Base-by-base conservation (phyloP, 2,113 vertebrate genomes). In the Poeciliopsis turrubarensis region DNA sequence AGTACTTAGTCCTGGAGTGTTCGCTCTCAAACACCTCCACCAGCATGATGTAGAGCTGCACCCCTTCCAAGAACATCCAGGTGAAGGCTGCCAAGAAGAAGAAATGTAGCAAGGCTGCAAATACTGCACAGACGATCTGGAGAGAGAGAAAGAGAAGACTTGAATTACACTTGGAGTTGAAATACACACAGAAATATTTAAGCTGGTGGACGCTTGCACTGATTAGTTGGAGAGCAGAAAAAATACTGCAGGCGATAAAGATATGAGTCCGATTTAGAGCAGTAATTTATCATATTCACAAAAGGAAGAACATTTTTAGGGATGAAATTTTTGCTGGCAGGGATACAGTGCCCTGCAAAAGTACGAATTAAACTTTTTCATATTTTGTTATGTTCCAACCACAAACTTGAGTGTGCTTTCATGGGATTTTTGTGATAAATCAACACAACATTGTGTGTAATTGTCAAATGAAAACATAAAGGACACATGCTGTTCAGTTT, bases 31-130 rank as follows among this genome's bases (percentile, higher is more conserved):
- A 99, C 83, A 99, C 98, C 90, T 99, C 98, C 83, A 99, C 97
- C 92, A 99, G 94, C 97, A 99, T 98, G 92, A 99, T 98, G 90
- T 99, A 99, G 51, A 99, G 97, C 90, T 99, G 98, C 70, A 99
- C 98, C 0, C 98, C 98, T 89, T 99, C 98, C 93, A 99, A 92
- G 91, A 99, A 98, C 98, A 99, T 99, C 98, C 98, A 99, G 10
- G 97, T 98, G 92, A 99, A 99, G 60, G 98, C 98, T 44, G 98
- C 97, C 95, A 99, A 89, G 94, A 99, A 99, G 95, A 99, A 99
- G 95, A 99, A 99, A 91, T 99, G 97, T 73, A 99, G 94, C 70
- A 99, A 94, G 51, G 97, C 98, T 1, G 98, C 98, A n/a, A 99
- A 98, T 66, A 99, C 96, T 0, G 98, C 97, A 85, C 98, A 99